Evolutionary conservation across 2,797 vertebrate species (phyloP), one percentile per base, ranked within the genome.

Genomic region (Sebastes minor): DNA sequence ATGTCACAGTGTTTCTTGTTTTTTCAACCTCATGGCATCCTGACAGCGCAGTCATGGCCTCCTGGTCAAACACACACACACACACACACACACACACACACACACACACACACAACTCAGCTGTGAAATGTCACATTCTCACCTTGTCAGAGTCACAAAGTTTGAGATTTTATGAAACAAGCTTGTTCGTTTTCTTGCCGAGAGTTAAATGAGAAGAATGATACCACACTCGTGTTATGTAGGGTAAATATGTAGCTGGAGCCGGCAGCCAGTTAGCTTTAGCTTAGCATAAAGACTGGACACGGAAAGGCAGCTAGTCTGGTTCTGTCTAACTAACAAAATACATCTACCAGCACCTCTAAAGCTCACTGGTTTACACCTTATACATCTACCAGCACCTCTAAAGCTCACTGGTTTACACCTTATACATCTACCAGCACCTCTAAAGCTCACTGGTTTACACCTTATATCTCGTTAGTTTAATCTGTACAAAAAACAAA

Each of bases 1-100:
- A 38, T 75, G 87, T 85, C 79, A 65, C 76, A 80, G 62, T 80
- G 82, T 83, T 74, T 79, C 82, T 70, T 71, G 23, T 55, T 75
- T 72, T 84, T 81, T 76, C 71, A 71, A 57, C 81, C 68, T 80
- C 75, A 25, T 70, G 80, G 83, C 76, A 68, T 60, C 65, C 35
- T 57, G 63, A 72, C 61, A 78, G 74, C 8, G 7, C 49, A 33
- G 76, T 75, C 63, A n/a, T 14, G 66, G 82, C 49, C 38, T 69
- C 49, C 32, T 35, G 2, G 55, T 30, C 20, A 10, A 62, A 71
- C 35, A 60, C 22, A 71, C 27, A 57, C 25, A 63, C 52, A 11
- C 56, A 11, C 56, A 55, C 18, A 77, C 8, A 71, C 33, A 60
- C 22, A 71, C 10, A 35, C 33, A 30, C 28, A 25, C 23, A 25